These are phyloP conservation scores for Heterodera filipjevi DNA, from an alignment of 2,888 invertebrate genomes.

Conservation along the genomic window DNA sequence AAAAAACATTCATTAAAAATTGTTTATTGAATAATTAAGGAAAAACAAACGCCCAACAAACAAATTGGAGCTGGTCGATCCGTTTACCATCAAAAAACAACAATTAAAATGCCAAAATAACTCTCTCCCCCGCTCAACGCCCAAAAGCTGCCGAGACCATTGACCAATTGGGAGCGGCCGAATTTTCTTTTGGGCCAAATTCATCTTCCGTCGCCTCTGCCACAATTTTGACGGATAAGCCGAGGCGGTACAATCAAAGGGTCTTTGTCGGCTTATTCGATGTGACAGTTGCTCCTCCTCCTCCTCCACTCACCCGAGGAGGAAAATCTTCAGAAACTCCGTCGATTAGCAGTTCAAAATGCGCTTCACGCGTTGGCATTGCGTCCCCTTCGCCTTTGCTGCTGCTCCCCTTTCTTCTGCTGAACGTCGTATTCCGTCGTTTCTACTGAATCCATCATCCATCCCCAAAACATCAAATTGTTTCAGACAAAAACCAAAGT, in stretches of 20 bases:
- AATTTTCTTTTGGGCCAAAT: constrained; percentile 6
- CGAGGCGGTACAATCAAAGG: constrained; percentile 11
- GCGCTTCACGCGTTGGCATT: constrained; percentile 1
- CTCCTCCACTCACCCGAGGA: neutral
- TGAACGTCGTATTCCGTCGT: too few species aligned
- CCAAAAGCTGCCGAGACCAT: neutral
- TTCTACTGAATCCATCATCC: neutral
- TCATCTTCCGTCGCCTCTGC: neutral
- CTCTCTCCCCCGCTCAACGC: neutral
- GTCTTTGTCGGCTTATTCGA: neutral
- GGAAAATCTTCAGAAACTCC: neutral
- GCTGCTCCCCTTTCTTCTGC: too few species aligned
- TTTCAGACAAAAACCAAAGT: neutral
- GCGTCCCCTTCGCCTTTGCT: neutral
- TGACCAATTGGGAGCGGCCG: neutral
- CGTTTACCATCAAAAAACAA: neutral
- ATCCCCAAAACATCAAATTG: neutral
- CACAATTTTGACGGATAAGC: constrained; percentile 7
- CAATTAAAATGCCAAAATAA: neutral
- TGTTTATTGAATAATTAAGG: too few species aligned
- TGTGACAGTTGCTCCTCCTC: neutral
- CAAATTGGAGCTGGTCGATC: too few species aligned
- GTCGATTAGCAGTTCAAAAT: neutral
- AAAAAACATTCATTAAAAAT: too few species aligned
- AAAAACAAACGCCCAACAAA: too few species aligned